Percentiles rank a stretch among this genome's conserved stretches.
Conservation (phyloP, 2,113 vertebrate genomes). For the Addax nasomaculatus region DNA sequence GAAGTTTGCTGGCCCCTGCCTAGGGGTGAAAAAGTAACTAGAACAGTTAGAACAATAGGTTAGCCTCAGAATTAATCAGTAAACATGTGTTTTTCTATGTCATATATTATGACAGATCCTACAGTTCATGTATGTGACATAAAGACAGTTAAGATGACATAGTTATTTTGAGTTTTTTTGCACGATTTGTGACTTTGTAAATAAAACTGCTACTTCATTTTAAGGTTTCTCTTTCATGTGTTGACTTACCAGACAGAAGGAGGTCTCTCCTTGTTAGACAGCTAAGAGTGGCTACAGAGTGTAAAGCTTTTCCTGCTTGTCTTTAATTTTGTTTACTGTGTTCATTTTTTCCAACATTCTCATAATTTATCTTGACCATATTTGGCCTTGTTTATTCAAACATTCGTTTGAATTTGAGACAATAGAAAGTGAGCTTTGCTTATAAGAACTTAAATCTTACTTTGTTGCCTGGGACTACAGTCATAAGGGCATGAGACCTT, state of each 20-base stretch:
- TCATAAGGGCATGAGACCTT: not conserved
- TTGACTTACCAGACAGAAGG: not conserved
- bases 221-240: not conserved
- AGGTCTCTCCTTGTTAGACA: not conserved
- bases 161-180: not conserved
- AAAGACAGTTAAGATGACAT: not conserved
- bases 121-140: not conserved
- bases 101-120: not conserved
- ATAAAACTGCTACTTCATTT: not conserved
- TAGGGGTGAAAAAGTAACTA: not conserved
- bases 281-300: not conserved
- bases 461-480: not conserved
- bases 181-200: not conserved
- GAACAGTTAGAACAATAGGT: not conserved
- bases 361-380: conserved; percentile 30
- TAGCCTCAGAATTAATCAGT: not conserved
- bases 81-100: not conserved
- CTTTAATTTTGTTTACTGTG: conserved; percentile 4
- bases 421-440: conserved; percentile 25
- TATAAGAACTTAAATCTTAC: not conserved
- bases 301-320: not conserved
- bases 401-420: conserved; percentile 28
- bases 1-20: not conserved
- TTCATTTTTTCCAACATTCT: not conserved
- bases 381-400: conserved; percentile 37